These are phyloP conservation scores for Anagrus nilaparvatae DNA, from an alignment of 1,140 invertebrate genomes.

Conservation along the genomic window DNA sequence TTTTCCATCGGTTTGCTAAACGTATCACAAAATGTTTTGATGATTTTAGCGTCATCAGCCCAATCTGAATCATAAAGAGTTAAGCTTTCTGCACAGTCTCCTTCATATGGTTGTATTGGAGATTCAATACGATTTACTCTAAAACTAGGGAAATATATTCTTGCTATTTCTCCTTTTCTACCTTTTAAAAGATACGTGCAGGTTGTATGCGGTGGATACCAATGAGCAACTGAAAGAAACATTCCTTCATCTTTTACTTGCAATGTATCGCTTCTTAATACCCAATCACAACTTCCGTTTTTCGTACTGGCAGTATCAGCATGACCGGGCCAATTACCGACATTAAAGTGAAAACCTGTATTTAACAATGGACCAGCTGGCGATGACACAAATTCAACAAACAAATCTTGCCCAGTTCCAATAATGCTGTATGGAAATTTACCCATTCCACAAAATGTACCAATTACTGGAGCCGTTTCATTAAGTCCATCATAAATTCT, in stretches of 20 bases:
- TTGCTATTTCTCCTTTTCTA: constrained; percentile 69
- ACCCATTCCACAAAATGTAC: constrained; percentile 87
- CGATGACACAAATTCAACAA: constrained; percentile 85
- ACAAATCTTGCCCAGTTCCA: constrained; percentile 78
- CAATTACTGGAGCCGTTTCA: constrained; percentile 74
- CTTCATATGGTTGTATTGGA: constrained; percentile 71
- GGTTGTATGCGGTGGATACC: constrained; percentile 84
- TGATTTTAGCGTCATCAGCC: constrained; percentile 76
- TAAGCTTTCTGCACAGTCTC: constrained; percentile 79
- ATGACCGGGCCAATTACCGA: constrained; percentile 84
- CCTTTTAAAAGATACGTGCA: constrained; percentile 84
- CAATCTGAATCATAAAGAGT: constrained; percentile 77
- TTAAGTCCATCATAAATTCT: constrained; percentile 84
- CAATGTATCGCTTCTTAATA: constrained; percentile 69
- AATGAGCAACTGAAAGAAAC: constrained; percentile 81
- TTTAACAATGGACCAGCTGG: constrained; percentile 78
- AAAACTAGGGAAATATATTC: constrained; percentile 82
- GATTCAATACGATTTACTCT: constrained; percentile 81
- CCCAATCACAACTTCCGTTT: constrained; percentile 79
- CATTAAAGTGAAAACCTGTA: constrained; percentile 88
- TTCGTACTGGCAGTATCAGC: constrained; percentile 75
- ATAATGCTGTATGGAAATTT: constrained; percentile 91
- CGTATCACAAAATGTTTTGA: constrained; percentile 87
- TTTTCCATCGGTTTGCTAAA: constrained; percentile 86
- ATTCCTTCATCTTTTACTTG: constrained; percentile 72